Conservation (phyloP, 1,140 invertebrate species). For the Nixonia krombeini region DNA sequence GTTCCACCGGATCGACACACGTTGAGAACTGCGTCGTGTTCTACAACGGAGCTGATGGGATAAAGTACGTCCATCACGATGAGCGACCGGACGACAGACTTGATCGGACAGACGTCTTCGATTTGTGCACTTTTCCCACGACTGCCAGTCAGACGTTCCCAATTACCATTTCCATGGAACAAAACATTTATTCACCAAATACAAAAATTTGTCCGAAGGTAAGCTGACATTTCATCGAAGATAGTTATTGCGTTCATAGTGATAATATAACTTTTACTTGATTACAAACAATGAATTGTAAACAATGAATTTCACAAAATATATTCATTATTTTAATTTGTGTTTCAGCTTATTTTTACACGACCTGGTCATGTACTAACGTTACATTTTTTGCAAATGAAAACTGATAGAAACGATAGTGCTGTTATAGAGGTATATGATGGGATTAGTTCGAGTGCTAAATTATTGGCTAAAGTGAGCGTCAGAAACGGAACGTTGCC, state of each 20-base stretch:
- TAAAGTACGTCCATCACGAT: slow-evolving; percentile 88
- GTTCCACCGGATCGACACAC: slow-evolving; percentile 82
- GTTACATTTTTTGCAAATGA: slow-evolving; percentile 84
- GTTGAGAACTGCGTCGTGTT: slow-evolving; percentile 81
- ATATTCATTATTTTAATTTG: not conserved
- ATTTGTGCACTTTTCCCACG: slow-evolving; percentile 87
- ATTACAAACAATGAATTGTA: too few species aligned
- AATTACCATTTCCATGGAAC: slow-evolving; percentile 82
- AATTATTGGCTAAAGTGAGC: slow-evolving; percentile 77
- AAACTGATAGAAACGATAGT: slow-evolving; percentile 81
- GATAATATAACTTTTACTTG: too few species aligned
- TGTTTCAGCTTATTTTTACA: slow-evolving; percentile 78
- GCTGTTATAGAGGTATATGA: slow-evolving; percentile 84
- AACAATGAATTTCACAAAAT: too few species aligned
- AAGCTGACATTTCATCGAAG: too few species aligned
- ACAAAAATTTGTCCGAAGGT: slow-evolving; percentile 81
- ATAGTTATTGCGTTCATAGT: too few species aligned
- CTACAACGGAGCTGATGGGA: slow-evolving; percentile 88
- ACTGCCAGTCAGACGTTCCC: slow-evolving; percentile 88
- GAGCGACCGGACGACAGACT: slow-evolving; percentile 78
- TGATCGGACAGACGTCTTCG: slow-evolving; percentile 81
- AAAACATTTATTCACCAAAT: slow-evolving; percentile 78
- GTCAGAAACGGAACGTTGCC: slow-evolving; percentile 86
- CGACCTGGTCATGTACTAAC: slow-evolving; percentile 84
- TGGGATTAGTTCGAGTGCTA: slow-evolving; percentile 79